phyloP scores from a whole-genome alignment of 2,888 invertebrate genomes.

The Macaria notata region DNA sequence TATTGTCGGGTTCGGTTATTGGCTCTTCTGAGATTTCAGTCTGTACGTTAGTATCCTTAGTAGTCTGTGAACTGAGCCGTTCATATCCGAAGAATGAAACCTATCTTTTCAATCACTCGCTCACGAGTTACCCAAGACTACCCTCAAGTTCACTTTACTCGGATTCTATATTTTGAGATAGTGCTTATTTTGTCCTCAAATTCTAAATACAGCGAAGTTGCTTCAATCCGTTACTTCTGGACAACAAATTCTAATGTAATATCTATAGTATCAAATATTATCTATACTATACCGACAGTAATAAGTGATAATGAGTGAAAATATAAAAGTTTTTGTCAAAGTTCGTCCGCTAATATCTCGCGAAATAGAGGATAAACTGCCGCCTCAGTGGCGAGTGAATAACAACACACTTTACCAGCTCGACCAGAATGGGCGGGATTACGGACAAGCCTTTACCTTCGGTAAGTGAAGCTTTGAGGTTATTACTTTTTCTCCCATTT shows the following conservation, averaged over 20 bases:
- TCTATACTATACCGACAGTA: conserved; percentile 22
- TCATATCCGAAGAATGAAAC: too few relatives aligned
- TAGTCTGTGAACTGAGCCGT: background rate
- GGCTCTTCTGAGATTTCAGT: too few relatives aligned
- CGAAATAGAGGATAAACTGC: conserved; percentile 82
- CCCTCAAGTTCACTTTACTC: conserved; percentile 13
- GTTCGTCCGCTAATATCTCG: conserved; percentile 85
- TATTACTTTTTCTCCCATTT: conserved; percentile 21
- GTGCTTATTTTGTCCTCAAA: conserved; percentile 28
- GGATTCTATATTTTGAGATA: conserved; percentile 24
- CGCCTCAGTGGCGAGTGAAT: conserved; percentile 83
- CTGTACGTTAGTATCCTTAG: too few relatives aligned
- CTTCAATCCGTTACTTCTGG: too few relatives aligned
- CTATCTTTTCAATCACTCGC: too few relatives aligned
- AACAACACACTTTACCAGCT: conserved; percentile 82
- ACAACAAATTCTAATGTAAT: conserved; percentile 2
- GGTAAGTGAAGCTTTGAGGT: conserved; percentile 56
- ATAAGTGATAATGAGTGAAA: conserved; percentile 81
- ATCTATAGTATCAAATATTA: too few relatives aligned
- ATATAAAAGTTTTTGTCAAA: conserved; percentile 89
- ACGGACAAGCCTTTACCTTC: conserved; percentile 59
- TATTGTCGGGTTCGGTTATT: too few relatives aligned
- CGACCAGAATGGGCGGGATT: conserved; percentile 75
- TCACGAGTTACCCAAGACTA: background rate
- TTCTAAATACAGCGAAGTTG: too few relatives aligned